Conservation (phyloP, 2,797 vertebrate genomes). For the Rhinoraja longicauda region DNA sequence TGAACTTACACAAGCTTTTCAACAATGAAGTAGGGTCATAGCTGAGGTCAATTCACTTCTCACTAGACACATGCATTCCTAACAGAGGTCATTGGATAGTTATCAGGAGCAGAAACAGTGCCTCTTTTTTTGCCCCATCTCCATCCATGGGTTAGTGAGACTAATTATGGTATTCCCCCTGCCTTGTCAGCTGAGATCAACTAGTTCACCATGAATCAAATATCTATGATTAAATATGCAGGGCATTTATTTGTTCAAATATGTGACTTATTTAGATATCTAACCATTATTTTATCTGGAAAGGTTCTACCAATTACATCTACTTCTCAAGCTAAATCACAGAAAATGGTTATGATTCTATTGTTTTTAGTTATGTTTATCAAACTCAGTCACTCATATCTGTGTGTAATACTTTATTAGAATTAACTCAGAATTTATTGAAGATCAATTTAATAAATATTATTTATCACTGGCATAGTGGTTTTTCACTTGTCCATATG, state of each 20-base stretch:
- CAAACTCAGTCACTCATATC: no score
- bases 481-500: background rate
- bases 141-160: background rate
- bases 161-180: background rate
- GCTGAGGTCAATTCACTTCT: constrained; percentile 14
- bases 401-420: background rate
- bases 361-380: background rate
- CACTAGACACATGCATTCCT: background rate
- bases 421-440: background rate
- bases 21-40: constrained; percentile 14
- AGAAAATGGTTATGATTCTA: background rate
- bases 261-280: background rate
- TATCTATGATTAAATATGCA: background rate
- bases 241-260: no score
- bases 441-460: background rate
- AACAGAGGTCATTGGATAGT: background rate
- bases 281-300: background rate
- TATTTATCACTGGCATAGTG: background rate
- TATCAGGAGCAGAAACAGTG: background rate
- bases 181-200: background rate
- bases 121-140: background rate
- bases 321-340: background rate
- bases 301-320: background rate
- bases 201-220: background rate
- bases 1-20: background rate